Conservation (phyloP, 2,113 vertebrate species). For the Marmota monax region DNA sequence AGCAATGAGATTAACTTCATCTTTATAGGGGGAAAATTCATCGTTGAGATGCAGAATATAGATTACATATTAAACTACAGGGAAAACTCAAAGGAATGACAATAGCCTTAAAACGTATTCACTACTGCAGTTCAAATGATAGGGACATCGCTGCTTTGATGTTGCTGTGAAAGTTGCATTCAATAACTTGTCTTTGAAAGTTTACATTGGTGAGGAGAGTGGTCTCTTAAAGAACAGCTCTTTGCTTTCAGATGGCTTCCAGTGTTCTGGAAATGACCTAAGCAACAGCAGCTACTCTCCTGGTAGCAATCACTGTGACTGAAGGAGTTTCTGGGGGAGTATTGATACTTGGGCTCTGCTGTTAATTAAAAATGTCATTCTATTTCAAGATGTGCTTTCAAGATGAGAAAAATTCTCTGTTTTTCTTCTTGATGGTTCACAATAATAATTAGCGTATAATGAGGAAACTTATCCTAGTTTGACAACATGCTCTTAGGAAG, state of each 20-base stretch:
- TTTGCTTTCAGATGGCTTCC: background rate
- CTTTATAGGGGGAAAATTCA: conserved; percentile 70
- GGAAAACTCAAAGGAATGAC: conserved; percentile 41
- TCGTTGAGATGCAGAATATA: conserved; percentile 73
- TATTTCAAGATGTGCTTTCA: conserved; percentile 71
- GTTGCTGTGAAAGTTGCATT: background rate
- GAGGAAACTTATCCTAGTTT: conserved; percentile 62
- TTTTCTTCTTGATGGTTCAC: conserved; percentile 64
- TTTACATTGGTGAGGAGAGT: conserved; percentile 2
- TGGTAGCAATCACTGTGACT: background rate
- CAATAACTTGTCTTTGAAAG: background rate
- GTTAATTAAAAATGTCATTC: conserved; percentile 74
- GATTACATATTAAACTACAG: conserved; percentile 53
- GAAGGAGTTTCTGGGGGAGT: conserved; percentile 54
- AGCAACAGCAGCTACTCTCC: background rate
- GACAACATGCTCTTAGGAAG: conserved; percentile 64
- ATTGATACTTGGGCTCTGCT: conserved; percentile 43
- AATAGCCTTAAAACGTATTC: conserved; percentile 53
- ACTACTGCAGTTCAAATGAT: background rate
- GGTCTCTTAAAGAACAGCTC: background rate
- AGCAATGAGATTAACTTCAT: conserved; percentile 68
- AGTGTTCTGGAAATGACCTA: background rate
- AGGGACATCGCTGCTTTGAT: background rate
- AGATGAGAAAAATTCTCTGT: conserved; percentile 67
- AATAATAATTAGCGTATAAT: conserved; percentile 68